Percentiles rank a stretch among this genome's conserved stretches.
Evolutionary conservation across 1,140 invertebrate genomes (phyloP).

Genomic region (Zelostemma sp.): DNA sequence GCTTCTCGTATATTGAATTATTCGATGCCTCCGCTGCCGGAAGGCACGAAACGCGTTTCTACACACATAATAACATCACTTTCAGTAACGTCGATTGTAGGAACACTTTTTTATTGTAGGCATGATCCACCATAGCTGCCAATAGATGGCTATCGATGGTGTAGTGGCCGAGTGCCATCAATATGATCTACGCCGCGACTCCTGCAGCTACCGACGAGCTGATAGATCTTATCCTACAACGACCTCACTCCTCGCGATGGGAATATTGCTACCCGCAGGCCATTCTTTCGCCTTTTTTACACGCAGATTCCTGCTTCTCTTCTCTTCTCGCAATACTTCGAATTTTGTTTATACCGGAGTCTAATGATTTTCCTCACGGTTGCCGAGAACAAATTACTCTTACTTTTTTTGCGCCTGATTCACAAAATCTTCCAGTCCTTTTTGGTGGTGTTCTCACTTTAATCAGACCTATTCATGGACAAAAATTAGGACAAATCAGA

Average conservation of each 20-base stretch:
- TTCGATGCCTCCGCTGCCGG: background rate
- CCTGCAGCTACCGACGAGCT: conserved; percentile 54
- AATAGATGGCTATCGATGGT: conserved; percentile 42
- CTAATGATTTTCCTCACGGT: background rate
- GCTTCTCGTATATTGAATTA: background rate
- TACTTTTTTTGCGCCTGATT: conserved; percentile 36
- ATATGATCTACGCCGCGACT: conserved; percentile 58
- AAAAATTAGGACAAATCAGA: no score
- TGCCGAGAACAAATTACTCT: conserved; percentile 52
- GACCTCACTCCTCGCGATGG: conserved; percentile 3
- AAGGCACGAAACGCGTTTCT: background rate
- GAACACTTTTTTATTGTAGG: background rate
- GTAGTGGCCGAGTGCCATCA: conserved; percentile 49
- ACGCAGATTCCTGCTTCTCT: conserved; percentile 53
- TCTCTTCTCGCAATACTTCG: conserved; percentile 40
- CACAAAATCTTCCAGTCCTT: no score
- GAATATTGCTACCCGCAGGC: conserved; percentile 11
- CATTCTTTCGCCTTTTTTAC: conserved; percentile 52
- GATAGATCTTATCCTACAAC: conserved; percentile 39
- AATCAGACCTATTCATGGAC: no score
- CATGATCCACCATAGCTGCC: conserved; percentile 46
- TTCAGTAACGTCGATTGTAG: conserved; percentile 1
- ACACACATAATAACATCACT: conserved; percentile 7
- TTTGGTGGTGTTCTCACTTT: no score
- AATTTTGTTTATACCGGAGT: no score